Evolutionary conservation across 2,113 vertebrate genomes (phyloP), one percentile per base, ranked within the genome.

Genomic region (Gymnocephalus cernua): DNA sequence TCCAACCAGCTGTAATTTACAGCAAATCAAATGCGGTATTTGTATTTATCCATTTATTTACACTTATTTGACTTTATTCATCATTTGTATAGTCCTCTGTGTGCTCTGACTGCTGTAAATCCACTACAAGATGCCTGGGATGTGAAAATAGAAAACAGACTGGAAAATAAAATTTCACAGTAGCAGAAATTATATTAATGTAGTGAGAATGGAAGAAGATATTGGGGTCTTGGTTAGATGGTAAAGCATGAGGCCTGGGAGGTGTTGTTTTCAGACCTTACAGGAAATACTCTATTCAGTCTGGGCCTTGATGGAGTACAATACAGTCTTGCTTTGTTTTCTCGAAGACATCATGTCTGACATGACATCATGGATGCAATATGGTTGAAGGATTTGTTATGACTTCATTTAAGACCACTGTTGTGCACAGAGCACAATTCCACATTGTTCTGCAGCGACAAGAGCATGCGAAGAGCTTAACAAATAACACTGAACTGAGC

Each of bases 311-410:
- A 69, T 41, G n/a, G 74, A 90, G 66, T 29, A 91, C 82, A 90
- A 88, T 86, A 63, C 82, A 77, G 67, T 50, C 68, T 61, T 79
- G 59, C 67, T 91, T 80, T 91, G 76, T 84, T 89, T 87, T 88
- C 77, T 79, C 59, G 51, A 79, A 90, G 87, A 91, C 91, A 85
- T 88, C 85, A 80, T 75, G 70, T 88, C 80, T 89, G 67, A 87
- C 50, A 77, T 91, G 90, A 93, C 92, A 92, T 93, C 91, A 90
- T 86, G 65, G 80, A 56, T 61, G 74, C 84, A 91, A 70, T 90
- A 89, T 85, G 88, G 82, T 79, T 27, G 16, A 66, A 80, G 77
- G 76, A 78, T 83, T 89, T 88, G 85, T 92, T 91, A 81, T 91
- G 88, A 87, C 85, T 94, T 91, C 78, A 92, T 92, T 86, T 83